A percentile compares a stretch with the other conserved stretches of the same genome.
Evolutionary conservation across 2,888 invertebrate species (phyloP).

Genomic region (Oxytorus armatus): DNA sequence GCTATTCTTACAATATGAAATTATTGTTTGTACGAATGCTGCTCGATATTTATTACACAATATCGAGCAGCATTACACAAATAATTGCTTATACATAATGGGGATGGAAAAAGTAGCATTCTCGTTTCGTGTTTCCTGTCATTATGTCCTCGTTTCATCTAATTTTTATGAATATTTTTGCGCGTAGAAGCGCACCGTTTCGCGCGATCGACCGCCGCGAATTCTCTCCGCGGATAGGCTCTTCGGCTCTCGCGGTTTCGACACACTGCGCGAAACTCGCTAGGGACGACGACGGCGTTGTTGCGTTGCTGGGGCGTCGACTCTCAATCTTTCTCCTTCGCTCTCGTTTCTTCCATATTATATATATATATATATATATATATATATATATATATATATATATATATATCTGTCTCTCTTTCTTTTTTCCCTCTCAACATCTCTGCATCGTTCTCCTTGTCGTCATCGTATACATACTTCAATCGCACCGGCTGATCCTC

Average conservation of each 20-base stretch:
- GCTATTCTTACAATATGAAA: too few relatives aligned
- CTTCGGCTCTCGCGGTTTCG: constrained; percentile 32
- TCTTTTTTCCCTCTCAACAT: constrained; percentile 4
- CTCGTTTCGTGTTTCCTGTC: constrained; percentile 62
- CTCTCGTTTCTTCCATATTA: background rate
- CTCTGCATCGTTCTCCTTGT: constrained; percentile 9
- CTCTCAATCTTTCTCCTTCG: constrained; percentile 20
- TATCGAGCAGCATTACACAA: too few relatives aligned
- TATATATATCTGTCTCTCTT: background rate
- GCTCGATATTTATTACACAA: too few relatives aligned
- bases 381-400: too few relatives aligned
- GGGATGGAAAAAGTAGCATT: too few relatives aligned
- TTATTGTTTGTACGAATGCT: too few relatives aligned
- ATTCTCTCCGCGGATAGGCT: constrained; percentile 9
- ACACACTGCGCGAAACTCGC: background rate
- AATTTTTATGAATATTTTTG: constrained; percentile 9
- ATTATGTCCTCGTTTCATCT: constrained; percentile 60
- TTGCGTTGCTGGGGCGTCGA: constrained; percentile 51
- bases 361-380: too few relatives aligned
- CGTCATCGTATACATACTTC: constrained; percentile 49
- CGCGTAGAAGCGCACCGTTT: background rate
- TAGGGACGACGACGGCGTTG: constrained; percentile 20
- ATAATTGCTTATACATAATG: too few relatives aligned
- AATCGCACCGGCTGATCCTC: constrained; percentile 66
- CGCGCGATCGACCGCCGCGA: constrained; percentile 36